These are phyloP conservation scores for Cydia amplana DNA, from an alignment of 1,140 invertebrate species.

Conservation along the genomic window DNA sequence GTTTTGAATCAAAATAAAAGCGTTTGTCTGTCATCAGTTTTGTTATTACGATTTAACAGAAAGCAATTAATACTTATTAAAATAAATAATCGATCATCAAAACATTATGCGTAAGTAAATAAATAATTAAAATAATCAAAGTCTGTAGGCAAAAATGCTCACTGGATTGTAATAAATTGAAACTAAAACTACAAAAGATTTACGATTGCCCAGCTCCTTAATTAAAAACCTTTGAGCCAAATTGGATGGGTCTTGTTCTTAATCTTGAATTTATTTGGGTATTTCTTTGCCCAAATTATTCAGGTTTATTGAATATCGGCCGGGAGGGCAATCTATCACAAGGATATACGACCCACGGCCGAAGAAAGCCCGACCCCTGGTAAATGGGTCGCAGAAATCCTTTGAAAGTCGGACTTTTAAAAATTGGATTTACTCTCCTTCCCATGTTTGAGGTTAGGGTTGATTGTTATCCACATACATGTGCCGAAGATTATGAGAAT, in stretches of 20 bases:
- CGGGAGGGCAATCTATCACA: constrained; percentile 53
- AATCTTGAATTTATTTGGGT: constrained; percentile 53
- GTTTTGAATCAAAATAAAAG: no score
- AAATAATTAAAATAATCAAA: neutral
- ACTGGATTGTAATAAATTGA: neutral
- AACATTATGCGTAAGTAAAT: neutral
- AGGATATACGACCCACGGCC: constrained; percentile 42
- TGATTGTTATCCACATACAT: constrained; percentile 23
- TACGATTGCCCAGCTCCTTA: constrained; percentile 43
- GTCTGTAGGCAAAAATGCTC: neutral
- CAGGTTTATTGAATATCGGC: constrained; percentile 58
- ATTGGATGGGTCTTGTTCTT: constrained; percentile 51
- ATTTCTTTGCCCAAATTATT: constrained; percentile 61
- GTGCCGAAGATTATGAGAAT: constrained; percentile 5
- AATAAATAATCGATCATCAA: neutral
- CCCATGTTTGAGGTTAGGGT: constrained; percentile 37
- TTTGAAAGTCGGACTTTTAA: constrained; percentile 48
- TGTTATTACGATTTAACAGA: no score
- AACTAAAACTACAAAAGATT: constrained; percentile 25
- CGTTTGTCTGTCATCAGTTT: no score
- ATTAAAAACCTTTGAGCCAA: constrained; percentile 53
- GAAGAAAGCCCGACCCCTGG: constrained; percentile 44
- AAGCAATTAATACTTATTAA: neutral
- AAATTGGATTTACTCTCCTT: constrained; percentile 53
- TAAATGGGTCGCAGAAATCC: constrained; percentile 49